Conservation (phyloP, 1,140 invertebrate genomes). For the Saccostrea glomerata region DNA sequence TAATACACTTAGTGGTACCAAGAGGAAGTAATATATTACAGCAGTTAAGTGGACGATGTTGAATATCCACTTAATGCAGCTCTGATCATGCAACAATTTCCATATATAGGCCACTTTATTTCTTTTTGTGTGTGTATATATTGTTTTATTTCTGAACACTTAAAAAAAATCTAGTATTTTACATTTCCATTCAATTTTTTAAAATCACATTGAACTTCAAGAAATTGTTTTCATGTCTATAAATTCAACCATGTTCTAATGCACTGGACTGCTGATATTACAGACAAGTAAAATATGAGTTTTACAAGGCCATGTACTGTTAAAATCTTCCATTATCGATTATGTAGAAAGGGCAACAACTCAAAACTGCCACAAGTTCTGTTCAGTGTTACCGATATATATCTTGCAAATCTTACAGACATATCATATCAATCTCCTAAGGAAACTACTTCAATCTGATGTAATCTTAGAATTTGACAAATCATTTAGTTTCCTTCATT, state of each 20-base stretch:
- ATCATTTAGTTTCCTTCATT: background rate
- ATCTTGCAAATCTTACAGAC: background rate
- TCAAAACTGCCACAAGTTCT: background rate
- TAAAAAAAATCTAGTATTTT: too few relatives aligned
- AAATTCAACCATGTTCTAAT: too few relatives aligned
- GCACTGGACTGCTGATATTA: too few relatives aligned
- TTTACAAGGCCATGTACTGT: background rate
- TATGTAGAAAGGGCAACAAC: conserved; percentile 2
- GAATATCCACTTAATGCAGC: background rate
- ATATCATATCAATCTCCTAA: background rate
- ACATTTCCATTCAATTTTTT: too few relatives aligned
- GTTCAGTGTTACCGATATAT: too few relatives aligned
- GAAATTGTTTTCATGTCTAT: too few relatives aligned
- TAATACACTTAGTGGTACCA: background rate
- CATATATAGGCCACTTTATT: background rate
- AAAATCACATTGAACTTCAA: too few relatives aligned
- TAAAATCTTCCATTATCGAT: too few relatives aligned
- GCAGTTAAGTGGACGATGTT: background rate
- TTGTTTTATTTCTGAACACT: too few relatives aligned
- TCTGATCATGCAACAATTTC: background rate
- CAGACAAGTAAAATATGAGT: background rate
- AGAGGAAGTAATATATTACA: background rate
- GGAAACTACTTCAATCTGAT: conserved; percentile 14
- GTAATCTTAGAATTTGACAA: background rate
- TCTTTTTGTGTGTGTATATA: too few relatives aligned